Percentiles rank a stretch among this genome's conserved stretches.
Conservation (phyloP, 2,797 vertebrate species). For the Okamejei kenojei region DNA sequence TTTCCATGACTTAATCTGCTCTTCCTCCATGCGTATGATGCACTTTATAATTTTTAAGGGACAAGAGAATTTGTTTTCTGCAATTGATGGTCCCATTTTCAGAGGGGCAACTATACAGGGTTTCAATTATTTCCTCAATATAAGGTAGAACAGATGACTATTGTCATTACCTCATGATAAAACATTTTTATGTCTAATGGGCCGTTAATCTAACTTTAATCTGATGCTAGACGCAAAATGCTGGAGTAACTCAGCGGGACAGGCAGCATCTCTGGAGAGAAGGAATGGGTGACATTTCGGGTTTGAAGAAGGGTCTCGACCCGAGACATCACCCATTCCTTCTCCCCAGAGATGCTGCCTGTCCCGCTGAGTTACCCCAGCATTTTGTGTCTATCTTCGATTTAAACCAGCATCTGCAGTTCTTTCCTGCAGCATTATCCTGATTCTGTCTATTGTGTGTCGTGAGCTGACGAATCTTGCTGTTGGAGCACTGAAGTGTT, state of each 20-base stretch:
- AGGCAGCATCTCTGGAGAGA: no score
- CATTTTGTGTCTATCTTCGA: no score
- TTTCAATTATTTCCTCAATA: not conserved
- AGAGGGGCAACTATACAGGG: not conserved
- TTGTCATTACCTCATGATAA: not conserved
- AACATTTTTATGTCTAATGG: not conserved
- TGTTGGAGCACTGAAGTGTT: not conserved
- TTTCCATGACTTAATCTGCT: not conserved
- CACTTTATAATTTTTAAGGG: not conserved
- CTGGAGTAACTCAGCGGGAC: no score
- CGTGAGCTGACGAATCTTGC: not conserved
- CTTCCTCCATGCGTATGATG: not conserved
- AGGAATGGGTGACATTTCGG: no score
- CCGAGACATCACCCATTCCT: no score
- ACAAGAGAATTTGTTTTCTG: not conserved
- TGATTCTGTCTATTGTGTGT: no score
- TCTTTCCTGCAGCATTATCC: not conserved
- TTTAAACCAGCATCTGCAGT: no score
- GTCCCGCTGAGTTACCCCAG: no score
- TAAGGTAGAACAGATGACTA: not conserved
- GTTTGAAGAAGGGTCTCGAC: no score
- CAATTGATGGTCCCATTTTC: not conserved
- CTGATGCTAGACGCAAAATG: not conserved
- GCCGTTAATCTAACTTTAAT: not conserved
- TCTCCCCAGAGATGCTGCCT: no score